These are phyloP conservation scores for Pachycephala philippinensis DNA, from an alignment of 2,113 vertebrate genomes.

Conservation along the genomic window DNA sequence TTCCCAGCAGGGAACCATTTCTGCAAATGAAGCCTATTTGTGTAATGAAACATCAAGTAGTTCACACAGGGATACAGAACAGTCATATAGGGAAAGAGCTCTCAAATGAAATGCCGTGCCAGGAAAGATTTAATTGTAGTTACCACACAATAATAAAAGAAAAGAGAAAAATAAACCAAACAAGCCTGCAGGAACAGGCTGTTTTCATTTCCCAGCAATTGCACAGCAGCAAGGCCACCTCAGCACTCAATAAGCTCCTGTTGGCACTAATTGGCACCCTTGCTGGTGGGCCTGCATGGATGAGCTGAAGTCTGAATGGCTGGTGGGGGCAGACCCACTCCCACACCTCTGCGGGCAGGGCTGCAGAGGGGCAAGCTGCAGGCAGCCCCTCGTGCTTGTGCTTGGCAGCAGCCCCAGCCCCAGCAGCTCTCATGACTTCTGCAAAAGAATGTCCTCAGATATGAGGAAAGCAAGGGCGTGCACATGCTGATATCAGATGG, in stretches of 20 bases:
- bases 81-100: background rate
- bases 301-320: background rate
- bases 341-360: accelerated
- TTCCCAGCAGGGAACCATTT: slow-evolving; percentile 22
- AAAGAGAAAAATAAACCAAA: background rate
- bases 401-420: accelerated
- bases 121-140: slow-evolving; percentile 38
- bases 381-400: accelerated
- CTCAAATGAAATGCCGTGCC: background rate
- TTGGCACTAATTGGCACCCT: background rate
- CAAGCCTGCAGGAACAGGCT: background rate
- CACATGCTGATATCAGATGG: background rate
- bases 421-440: background rate
- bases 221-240: background rate
- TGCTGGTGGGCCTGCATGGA: accelerated
- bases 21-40: slow-evolving; percentile 46
- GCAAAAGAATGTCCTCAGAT: background rate
- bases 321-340: background rate
- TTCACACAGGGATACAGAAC: slow-evolving; percentile 14
- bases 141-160: background rate
- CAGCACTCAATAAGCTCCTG: background rate
- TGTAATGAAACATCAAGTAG: slow-evolving; percentile 40
- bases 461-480: background rate
- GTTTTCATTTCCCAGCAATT: slow-evolving; percentile 27
- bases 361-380: background rate